These are phyloP conservation scores for Maniola hyperantus DNA, from an alignment of 2,888 invertebrate species.

Conservation along the genomic window DNA sequence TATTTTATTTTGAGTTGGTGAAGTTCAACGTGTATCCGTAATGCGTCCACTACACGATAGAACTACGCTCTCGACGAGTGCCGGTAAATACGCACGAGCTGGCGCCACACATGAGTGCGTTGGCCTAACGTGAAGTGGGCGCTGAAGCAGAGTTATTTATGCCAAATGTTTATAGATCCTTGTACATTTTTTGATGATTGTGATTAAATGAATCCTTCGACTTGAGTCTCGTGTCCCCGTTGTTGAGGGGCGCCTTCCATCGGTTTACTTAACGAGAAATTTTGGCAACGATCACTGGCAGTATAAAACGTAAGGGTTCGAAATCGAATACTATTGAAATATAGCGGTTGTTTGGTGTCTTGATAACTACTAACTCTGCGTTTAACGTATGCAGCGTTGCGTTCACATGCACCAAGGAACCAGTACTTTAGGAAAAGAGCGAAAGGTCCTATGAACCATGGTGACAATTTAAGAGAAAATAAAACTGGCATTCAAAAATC, in stretches of 20 bases:
- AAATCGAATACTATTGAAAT: too few relatives aligned
- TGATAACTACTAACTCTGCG: too few relatives aligned
- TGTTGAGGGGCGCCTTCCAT: slow-evolving; percentile 25
- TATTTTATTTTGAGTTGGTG: slow-evolving; percentile 54
- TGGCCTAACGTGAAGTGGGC: not conserved
- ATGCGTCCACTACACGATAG: not conserved
- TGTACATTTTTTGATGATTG: slow-evolving; percentile 61
- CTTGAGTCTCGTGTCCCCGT: slow-evolving; percentile 30
- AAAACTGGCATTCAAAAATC: too few relatives aligned
- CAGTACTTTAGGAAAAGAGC: too few relatives aligned
- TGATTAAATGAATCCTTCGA: slow-evolving; percentile 51
- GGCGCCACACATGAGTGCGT: too few relatives aligned
- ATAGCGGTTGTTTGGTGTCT: too few relatives aligned
- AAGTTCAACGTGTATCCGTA: slow-evolving; percentile 56
- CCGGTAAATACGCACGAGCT: not conserved
- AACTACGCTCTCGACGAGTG: not conserved
- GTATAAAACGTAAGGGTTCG: not conserved
- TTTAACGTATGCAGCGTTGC: too few relatives aligned
- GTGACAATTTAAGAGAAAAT: not conserved
- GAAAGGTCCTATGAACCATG: too few relatives aligned
- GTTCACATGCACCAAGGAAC: too few relatives aligned
- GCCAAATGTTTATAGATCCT: slow-evolving; percentile 72
- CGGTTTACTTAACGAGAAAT: not conserved
- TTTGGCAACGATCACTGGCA: not conserved
- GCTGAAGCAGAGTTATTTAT: slow-evolving; percentile 59